Evolutionary conservation across 2,797 vertebrate genomes (phyloP).

Genomic region (Stomatorhinus walkeri): DNA sequence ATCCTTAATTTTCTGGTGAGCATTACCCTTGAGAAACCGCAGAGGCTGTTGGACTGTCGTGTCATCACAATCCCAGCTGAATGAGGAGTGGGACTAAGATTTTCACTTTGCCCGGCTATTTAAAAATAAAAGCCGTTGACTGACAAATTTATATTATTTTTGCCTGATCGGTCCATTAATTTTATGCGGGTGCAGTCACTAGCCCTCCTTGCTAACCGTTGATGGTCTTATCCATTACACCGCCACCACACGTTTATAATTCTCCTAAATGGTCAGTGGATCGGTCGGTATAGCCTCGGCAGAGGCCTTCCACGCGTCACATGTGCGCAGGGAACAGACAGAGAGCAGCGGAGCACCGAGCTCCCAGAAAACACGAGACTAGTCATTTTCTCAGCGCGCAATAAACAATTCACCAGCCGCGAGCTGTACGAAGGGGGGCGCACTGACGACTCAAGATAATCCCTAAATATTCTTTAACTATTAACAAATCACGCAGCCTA

Average conservation of each 20-base stretch:
- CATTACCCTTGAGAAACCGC: neutral
- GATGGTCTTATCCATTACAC: constrained; percentile 1
- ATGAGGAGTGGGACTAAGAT: constrained; percentile 44
- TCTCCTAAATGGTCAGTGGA: neutral
- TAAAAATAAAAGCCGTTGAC: constrained; percentile 50
- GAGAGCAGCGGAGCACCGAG: neutral
- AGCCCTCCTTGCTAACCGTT: constrained; percentile 58
- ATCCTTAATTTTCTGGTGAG: neutral
- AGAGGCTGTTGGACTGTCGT: neutral
- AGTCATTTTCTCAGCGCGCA: neutral
- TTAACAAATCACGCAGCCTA: neutral
- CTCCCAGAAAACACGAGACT: neutral
- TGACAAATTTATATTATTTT: constrained; percentile 67
- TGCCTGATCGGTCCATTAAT: constrained; percentile 66
- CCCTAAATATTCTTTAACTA: constrained; percentile 7
- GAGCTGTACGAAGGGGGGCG: neutral
- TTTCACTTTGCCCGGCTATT: constrained; percentile 42
- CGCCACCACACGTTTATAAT: neutral
- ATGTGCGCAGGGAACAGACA: neutral
- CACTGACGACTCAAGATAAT: neutral
- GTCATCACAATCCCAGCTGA: constrained; percentile 27
- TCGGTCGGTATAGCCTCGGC: neutral
- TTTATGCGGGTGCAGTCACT: constrained; percentile 57
- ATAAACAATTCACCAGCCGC: neutral
- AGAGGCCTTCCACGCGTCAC: neutral